Evolutionary conservation across 2,113 vertebrate genomes (phyloP), one percentile per base, ranked within the genome.

Genomic region (Proteles cristata): DNA sequence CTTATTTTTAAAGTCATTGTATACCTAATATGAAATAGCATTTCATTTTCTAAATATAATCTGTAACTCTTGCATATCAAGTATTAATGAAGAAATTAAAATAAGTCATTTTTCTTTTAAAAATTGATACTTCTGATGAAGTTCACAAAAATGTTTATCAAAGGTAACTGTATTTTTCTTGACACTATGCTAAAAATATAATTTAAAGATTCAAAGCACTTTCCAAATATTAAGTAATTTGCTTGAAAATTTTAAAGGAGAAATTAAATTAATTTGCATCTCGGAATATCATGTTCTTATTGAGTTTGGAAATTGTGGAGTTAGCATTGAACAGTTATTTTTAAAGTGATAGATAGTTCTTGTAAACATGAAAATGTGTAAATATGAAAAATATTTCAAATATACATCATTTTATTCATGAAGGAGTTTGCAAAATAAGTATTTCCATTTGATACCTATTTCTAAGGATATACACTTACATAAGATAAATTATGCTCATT

Each of bases 1-100:
- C 4, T 89, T 91, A 43, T 33, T 86, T 15, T 80, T 87, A 86
- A 83, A 86, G 7, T 10, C 53, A 94, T 14, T 69, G 0, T 55
- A 55, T 71, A 50, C 43, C 19, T 73, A 88, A 94, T 88, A 61
- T 50, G 48, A 55, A 73, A 68, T 79, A 76, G 26, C 3, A 53
- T 90, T 80, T 53, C 15, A 53, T 81, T 87, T 97, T 19, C 35
- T 94, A 89, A 92, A 79, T 35, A 33, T 84, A 63, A 83, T 88
- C 25, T 87, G 26, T 3, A 83, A 3, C 76, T 53, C 7, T 39
- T 89, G 12, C 21, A 39, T 91, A 63, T 50, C 25, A 87, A 66
- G 11, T 39, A 28, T 66, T 96, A 53, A 45, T 33, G 45, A 45
- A 43, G 31, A 80, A 89, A n/a, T 85, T 80, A 73, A 89, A 80